Conservation (phyloP, 2,888 invertebrate genomes). For the Herminia tarsipennalis region DNA sequence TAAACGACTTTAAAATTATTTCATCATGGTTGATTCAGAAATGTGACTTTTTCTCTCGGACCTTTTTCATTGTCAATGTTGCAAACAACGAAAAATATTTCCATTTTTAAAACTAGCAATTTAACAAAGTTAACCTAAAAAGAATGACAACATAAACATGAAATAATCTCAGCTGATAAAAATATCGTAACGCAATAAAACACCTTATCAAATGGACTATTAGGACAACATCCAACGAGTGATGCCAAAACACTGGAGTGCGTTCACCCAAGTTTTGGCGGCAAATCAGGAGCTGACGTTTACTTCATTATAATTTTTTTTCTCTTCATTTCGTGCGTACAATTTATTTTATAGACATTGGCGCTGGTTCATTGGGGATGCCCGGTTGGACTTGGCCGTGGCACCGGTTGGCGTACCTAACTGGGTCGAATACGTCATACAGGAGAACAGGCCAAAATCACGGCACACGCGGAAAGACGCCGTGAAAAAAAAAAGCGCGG, state of each 20-base stretch:
- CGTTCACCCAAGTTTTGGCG: constrained; percentile 83
- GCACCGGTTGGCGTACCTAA: constrained; percentile 82
- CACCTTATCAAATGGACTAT: constrained; percentile 77
- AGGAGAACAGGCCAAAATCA: constrained; percentile 82
- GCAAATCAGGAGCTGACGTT: constrained; percentile 74
- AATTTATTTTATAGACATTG: constrained; percentile 86
- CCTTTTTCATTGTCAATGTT: constrained; percentile 23
- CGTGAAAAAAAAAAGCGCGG: constrained; percentile 64
- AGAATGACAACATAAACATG: constrained; percentile 21
- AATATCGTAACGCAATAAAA: constrained; percentile 49
- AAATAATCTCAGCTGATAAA: constrained; percentile 29
- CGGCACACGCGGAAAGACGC: constrained; percentile 78
- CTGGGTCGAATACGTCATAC: constrained; percentile 82
- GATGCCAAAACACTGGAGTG: constrained; percentile 83
- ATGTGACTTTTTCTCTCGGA: too few relatives aligned
- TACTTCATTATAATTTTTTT: constrained; percentile 82
- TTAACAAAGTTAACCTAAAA: too few relatives aligned
- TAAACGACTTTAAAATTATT: constrained; percentile 17
- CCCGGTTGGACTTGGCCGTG: constrained; percentile 84
- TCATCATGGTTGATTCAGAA: constrained; percentile 12
- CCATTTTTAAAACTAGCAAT: too few relatives aligned
- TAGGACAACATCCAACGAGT: constrained; percentile 77
- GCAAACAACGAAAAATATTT: constrained; percentile 23
- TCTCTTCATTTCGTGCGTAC: constrained; percentile 71
- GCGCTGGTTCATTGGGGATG: constrained; percentile 83